Evolutionary conservation across 2,888 invertebrate species (phyloP).

Genomic region (Trichogramma evanescens): DNA sequence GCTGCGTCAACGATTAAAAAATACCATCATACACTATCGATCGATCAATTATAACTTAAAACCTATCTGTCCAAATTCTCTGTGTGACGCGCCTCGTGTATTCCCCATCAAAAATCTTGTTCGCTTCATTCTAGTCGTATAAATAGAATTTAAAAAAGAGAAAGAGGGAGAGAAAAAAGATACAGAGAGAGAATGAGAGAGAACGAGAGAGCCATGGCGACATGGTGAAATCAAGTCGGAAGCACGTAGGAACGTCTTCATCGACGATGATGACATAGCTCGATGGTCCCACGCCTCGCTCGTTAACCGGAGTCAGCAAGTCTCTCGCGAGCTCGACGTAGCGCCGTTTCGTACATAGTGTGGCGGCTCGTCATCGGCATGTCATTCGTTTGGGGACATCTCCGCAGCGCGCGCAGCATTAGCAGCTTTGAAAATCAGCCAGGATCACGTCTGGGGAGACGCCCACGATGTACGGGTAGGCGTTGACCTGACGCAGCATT

Average conservation of each 20-base stretch:
- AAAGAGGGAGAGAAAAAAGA: not conserved
- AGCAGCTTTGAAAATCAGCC: constrained; percentile 15
- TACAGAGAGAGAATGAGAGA: not conserved
- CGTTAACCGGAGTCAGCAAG: constrained; percentile 47
- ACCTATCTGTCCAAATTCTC: no score
- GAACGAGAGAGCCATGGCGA: no score
- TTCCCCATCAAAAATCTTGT: no score
- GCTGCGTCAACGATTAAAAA: no score
- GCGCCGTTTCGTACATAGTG: no score
- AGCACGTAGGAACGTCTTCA: constrained; percentile 1
- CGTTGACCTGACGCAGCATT: constrained; percentile 40
- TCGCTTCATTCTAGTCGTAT: no score
- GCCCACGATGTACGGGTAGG: constrained; percentile 24
- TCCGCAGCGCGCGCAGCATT: not conserved
- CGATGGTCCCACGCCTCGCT: constrained; percentile 46
- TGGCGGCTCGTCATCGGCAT: constrained; percentile 46
- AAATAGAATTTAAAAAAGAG: not conserved
- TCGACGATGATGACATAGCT: constrained; percentile 43
- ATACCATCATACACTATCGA: no score
- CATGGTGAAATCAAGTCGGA: not conserved
- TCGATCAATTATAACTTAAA: no score
- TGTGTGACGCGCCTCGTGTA: no score
- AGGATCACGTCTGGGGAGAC: constrained; percentile 22
- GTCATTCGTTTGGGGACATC: constrained; percentile 37
- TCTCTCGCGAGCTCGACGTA: no score